Evolutionary conservation across 2,888 invertebrate genomes (phyloP), one percentile per base, ranked within the genome.

Genomic region (Agriopis aurantiaria): DNA sequence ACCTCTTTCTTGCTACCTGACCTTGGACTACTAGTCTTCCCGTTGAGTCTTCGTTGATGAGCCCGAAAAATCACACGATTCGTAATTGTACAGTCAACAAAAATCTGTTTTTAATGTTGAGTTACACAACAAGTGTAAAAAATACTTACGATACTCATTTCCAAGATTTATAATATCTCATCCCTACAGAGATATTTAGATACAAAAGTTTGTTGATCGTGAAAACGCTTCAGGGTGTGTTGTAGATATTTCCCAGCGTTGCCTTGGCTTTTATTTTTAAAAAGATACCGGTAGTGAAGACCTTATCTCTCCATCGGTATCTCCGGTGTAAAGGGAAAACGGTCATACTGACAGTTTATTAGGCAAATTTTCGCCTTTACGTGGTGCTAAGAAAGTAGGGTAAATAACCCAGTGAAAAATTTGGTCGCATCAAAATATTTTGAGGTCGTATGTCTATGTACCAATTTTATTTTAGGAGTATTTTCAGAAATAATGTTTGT

Each of bases 321-420:
- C 59, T 49, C 51, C 51, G 71, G 77, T 80, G 80, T 78, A 80
- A 75, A 80, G 78, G 8, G 79, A 76, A 77, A 82, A 80, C 81
- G 75, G 82, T 78, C 78, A 79, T 78, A 78, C 80, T 76, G 70
- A 79, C 85, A 82, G 86, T 87, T 85, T 88, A 89, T 86, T 85
- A 87, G 83, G 82, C 76, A 82, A 85, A 87, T 86, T 84, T 77
- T 49, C 76, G 77, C 72, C 75, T 66, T 75, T 78, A 75, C 78
- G 66, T 75, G 74, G 77, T 74, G 70, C 74, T 76, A 75, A 76
- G 79, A 83, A 87, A 87, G 82, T 84, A 80, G 76, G 81, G 78
- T 81, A 83, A 86, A 77, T 81, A 83, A 86, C 80, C 77, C 77
- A 64, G 65, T 56, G 63, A 78, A 82, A 80, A 79, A 74, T 82